Conservation (phyloP, 1,140 invertebrate species). For the Meloidogyne hapla region DNA sequence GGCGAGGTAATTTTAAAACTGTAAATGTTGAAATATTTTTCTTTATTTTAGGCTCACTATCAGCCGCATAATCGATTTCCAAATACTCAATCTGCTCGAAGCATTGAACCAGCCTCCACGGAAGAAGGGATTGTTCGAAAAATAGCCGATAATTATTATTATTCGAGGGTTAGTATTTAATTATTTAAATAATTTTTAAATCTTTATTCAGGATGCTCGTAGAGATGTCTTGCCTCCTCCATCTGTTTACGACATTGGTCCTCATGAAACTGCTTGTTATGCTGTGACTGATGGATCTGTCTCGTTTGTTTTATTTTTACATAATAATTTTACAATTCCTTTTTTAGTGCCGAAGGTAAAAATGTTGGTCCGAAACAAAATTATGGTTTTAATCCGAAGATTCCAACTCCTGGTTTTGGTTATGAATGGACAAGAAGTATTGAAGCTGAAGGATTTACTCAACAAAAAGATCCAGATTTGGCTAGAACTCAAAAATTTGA, state of each 20-base stretch:
- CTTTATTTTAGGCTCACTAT: background rate
- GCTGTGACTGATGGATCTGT: background rate
- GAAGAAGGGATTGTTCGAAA: constrained; percentile 40
- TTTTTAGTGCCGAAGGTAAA: constrained; percentile 16
- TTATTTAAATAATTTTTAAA: background rate
- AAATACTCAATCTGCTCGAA: constrained; percentile 40
- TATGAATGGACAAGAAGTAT: constrained; percentile 41
- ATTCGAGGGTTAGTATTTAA: background rate
- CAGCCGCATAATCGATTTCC: constrained; percentile 32
- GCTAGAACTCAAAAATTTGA: constrained; percentile 5
- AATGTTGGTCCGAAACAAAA: constrained; percentile 40
- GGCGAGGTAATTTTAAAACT: background rate
- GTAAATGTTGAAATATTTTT: background rate
- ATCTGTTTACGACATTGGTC: constrained; percentile 25
- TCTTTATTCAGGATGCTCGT: constrained; percentile 31
- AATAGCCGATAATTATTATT: constrained; percentile 44
- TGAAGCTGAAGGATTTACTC: constrained; percentile 23
- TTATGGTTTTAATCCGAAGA: constrained; percentile 31
- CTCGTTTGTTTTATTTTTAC: constrained; percentile 2
- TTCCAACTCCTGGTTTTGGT: constrained; percentile 45
- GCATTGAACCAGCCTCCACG: constrained; percentile 29
- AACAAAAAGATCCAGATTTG: constrained; percentile 33
- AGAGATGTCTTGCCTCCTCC: constrained; percentile 36
- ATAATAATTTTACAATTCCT: background rate
- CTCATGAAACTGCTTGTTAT: constrained; percentile 20